Conservation (phyloP, 2,797 vertebrate genomes). For the Squalus acanthias region DNA sequence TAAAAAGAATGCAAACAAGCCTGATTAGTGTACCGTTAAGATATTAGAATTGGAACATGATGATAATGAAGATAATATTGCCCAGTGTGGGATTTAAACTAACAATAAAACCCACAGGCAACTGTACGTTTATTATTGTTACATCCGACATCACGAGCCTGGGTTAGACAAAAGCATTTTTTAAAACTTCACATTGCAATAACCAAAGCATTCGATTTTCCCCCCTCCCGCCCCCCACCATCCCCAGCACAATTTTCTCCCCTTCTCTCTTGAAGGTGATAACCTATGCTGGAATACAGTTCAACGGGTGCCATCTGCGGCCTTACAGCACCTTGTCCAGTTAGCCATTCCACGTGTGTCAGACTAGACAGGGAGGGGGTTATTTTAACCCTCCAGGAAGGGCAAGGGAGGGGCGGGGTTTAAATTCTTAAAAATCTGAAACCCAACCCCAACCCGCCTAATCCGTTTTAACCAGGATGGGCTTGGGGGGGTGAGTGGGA, state of each 20-base stretch:
- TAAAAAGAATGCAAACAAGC: constrained; percentile 42
- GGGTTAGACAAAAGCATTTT: background rate
- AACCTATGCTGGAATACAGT: background rate
- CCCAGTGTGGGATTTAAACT: constrained; percentile 20
- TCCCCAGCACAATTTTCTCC: background rate
- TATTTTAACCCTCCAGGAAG: too few relatives aligned
- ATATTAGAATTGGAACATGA: constrained; percentile 38
- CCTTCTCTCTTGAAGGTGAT: background rate
- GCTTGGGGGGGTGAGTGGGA: too few relatives aligned
- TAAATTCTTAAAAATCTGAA: too few relatives aligned
- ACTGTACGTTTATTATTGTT: background rate
- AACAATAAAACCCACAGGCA: background rate
- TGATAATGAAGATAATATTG: constrained; percentile 4
- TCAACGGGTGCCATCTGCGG: background rate
- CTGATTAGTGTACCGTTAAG: constrained; percentile 18
- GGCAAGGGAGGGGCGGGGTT: too few relatives aligned
- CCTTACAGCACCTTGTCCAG: background rate
- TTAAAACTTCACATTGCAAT: background rate
- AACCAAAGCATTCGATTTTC: background rate
- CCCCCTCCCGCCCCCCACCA: too few relatives aligned
- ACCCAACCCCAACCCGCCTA: too few relatives aligned
- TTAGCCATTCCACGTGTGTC: background rate
- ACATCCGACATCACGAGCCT: background rate
- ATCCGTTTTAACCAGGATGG: too few relatives aligned
- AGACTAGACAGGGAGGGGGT: background rate